Evolutionary conservation across 2,797 vertebrate genomes (phyloP).

Genomic region (Esox lucius): DNA sequence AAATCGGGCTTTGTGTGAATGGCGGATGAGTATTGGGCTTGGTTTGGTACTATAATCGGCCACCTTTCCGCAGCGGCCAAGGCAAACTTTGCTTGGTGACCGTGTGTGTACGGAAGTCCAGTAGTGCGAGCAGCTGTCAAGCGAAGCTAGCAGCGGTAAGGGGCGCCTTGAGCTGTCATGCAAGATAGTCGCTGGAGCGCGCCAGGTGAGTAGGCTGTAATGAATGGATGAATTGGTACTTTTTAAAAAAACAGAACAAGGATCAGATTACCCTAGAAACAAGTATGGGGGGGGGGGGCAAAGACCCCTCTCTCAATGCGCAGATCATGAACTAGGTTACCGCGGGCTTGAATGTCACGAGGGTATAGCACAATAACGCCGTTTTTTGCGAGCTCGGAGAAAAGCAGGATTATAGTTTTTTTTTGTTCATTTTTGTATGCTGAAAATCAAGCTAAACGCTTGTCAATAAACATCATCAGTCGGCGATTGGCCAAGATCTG

Average conservation of each 20-base stretch:
- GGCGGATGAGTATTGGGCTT: not conserved
- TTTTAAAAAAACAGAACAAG: not conserved
- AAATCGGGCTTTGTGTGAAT: not conserved
- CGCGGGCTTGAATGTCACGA: not conserved
- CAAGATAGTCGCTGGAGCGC: not conserved
- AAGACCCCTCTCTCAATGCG: not conserved
- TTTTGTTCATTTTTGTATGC: not conserved
- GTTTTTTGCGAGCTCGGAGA: not conserved
- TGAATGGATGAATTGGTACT: not conserved
- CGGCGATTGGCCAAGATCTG: not conserved
- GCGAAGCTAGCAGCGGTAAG: not conserved
- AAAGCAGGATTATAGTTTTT: not conserved
- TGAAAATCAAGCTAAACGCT: not conserved
- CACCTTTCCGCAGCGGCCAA: too few relatives aligned
- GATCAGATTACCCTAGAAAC: not conserved
- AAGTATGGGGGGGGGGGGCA: not conserved
- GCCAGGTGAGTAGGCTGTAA: conserved; percentile 1
- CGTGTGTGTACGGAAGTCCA: not conserved
- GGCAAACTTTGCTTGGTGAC: not conserved
- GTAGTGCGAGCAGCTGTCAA: not conserved
- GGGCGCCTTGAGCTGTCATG: not conserved
- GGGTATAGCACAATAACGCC: not conserved
- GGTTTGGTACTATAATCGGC: not conserved
- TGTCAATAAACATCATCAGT: not conserved
- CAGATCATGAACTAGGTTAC: not conserved